Percentiles rank a stretch among this genome's conserved stretches.
These are phyloP conservation scores for Papilio polyxenes DNA, from an alignment of 1,140 invertebrate species.

Conservation along the genomic window DNA sequence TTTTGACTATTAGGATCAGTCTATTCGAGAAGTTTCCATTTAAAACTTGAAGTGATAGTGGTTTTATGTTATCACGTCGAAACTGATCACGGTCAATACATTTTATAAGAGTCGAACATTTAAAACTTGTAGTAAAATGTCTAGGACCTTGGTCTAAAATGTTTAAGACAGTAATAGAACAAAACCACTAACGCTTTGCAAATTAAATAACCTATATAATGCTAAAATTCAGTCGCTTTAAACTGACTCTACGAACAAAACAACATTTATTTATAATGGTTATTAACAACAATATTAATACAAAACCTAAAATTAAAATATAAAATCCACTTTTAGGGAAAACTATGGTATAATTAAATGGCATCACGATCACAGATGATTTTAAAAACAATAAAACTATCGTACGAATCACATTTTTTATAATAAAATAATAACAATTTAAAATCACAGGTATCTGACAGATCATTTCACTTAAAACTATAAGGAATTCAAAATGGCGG, in stretches of 20 bases:
- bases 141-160: background rate
- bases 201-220: constrained; percentile 44
- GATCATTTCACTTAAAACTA: constrained; percentile 67
- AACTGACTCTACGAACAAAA: constrained; percentile 41
- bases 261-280: constrained; percentile 37
- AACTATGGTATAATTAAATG: constrained; percentile 64
- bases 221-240: constrained; percentile 39
- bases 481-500: constrained; percentile 55
- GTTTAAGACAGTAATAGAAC: constrained; percentile 19
- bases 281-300: constrained; percentile 52
- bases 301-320: constrained; percentile 64
- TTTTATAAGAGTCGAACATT: background rate
- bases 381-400: constrained; percentile 71
- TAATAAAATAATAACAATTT: constrained; percentile 70
- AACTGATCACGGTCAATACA: background rate
- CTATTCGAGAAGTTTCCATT: constrained; percentile 48
- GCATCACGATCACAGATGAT: constrained; percentile 76
- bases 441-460: constrained; percentile 74
- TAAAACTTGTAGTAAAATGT: background rate
- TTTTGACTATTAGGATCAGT: constrained; percentile 45
- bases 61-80: constrained; percentile 27
- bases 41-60: constrained; percentile 28
- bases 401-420: constrained; percentile 70
- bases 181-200: constrained; percentile 37
- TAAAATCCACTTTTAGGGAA: constrained; percentile 65